A percentile compares a stretch with the other conserved stretches of the same genome.
These are phyloP conservation scores for Mellilla xanthometata DNA, from an alignment of 2,888 invertebrate genomes.

Conservation along the genomic window DNA sequence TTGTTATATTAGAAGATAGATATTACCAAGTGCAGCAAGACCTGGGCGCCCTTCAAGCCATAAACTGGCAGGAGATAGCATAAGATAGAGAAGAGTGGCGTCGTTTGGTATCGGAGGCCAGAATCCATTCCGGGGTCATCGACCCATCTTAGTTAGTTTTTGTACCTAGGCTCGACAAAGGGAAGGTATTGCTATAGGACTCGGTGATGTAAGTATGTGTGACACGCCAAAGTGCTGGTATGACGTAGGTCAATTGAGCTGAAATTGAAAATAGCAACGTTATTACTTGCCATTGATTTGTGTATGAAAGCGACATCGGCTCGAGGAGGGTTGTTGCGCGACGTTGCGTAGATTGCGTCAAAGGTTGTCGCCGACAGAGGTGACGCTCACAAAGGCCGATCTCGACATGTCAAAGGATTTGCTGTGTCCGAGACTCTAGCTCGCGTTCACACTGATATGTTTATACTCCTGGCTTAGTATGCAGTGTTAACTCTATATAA, in stretches of 20 bases:
- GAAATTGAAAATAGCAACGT: conserved; percentile 50
- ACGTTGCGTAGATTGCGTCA: conserved; percentile 64
- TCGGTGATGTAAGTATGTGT: conserved; percentile 4
- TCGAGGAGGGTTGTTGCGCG: conserved; percentile 56
- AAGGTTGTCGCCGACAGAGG: conserved; percentile 70
- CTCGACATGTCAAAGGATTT: conserved; percentile 62
- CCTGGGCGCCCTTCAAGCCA: too few species aligned
- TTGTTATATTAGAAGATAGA: too few species aligned
- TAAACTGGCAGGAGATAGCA: too few species aligned
- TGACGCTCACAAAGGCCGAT: conserved; percentile 60
- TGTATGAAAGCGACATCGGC: conserved; percentile 56
- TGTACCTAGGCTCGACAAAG: too few species aligned
- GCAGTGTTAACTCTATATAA: too few species aligned
- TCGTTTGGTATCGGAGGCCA: too few species aligned
- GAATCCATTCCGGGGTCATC: too few species aligned
- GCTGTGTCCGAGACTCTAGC: conserved; percentile 45
- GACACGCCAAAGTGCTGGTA: conserved; percentile 6
- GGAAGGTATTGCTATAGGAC: not conserved
- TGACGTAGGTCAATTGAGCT: conserved; percentile 20
- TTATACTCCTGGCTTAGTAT: too few species aligned
- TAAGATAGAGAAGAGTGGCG: too few species aligned
- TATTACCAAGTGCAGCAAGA: too few species aligned
- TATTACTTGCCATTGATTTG: conserved; percentile 53
- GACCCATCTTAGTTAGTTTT: too few species aligned
- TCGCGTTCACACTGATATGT: conserved; percentile 40